Evolutionary conservation across 1,140 invertebrate species (phyloP), one percentile per base, ranked within the genome.

Genomic region (Lordiphosa collinella): DNA sequence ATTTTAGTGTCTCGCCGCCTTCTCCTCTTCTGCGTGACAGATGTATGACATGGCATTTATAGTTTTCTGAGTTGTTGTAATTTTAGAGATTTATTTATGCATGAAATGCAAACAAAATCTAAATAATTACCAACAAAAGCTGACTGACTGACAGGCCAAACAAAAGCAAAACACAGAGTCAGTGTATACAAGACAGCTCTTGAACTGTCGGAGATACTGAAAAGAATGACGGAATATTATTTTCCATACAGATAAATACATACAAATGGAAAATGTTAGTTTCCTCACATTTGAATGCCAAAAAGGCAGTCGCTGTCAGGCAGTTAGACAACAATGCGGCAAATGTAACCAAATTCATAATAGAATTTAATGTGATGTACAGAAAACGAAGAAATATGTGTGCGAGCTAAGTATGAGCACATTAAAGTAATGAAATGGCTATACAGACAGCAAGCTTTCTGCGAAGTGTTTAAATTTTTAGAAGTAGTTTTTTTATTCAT

Each of bases 81-180:
- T 68, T 59, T 40, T 44, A 37, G 29, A 35, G 44, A 54, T 54
- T 68, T 68, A 68, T 64, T 64, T 68, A 68, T 64, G 65, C 60
- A 68, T 54, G 50, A 68, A 68, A 58, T 64, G 54, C 60, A 58
- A 64, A 58, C 65, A 53, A 57, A 68, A 68, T 68, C 54, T 54
- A 49, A 64, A 68, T 64, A 68, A 68, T 58, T 64, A 64, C 48
- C 53, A 68, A 68, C 60, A 68, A 64, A 52, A 37, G 54, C 49
- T 25, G 38, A 35, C 41, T 38, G 40, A 63, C 54, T 38, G 54
- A 68, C 59, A 68, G 50, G 18, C 44, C 37, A 40, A 48, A 53
- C 59, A 52, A 66, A 48, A 49, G 32, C 31, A 10, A 1, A 34
- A 50, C 8, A 7, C 12, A 53, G 6, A 18, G 32, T 32, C 12